Evolutionary conservation across 2,888 invertebrate genomes (phyloP), one percentile per base, ranked within the genome.

Genomic region (Caenorhabditis panamensis): DNA sequence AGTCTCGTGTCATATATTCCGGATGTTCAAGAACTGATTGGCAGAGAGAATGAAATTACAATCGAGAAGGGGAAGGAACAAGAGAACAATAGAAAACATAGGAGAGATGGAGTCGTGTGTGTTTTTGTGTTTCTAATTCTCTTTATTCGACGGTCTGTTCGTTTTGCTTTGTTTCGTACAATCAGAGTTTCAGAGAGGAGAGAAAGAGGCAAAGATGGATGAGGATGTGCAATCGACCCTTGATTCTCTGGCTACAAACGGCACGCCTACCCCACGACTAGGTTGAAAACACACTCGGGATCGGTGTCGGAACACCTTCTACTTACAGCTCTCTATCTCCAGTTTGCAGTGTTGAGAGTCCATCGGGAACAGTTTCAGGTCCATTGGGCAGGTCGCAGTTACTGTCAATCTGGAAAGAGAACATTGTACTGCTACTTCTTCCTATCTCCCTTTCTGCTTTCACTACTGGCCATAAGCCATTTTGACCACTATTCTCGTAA

Each of bases 361-460:
- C 79, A 93, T 89, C 0, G 93, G 93, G 83, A 93, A 93, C 82
- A 92, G 92, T 28, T 93, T 92, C 20, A 93, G 91, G 82, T 93
- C 92, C 93, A 93, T 93, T 91, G 93, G 93, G 84, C 93, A 93
- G 9, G 93, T 93, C 83, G 93, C 93, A 0, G 92, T 92, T 54
- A 93, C 91, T 79, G 93, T 93, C 71, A 93, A 87, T 86, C 93
- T 93, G 73, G 1, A 90, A 37, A 91, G n/a, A 41, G 13, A 11
- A 41, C 8, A 91, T 11, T 26, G 13, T 18, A 24, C 11, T 26
- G n/a, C n/a, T n/a, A n/a, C n/a, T n/a, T 31, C 31, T 31, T 31
- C 31, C 31, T 31, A 9, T 31, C n/a, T n/a, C n/a, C n/a, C n/a
- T n/a, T n/a, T n/a, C n/a, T n/a, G n/a, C n/a, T n/a, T n/a, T n/a